Conservation (phyloP, 2,113 vertebrate genomes). For the Syngnathus typhle region DNA sequence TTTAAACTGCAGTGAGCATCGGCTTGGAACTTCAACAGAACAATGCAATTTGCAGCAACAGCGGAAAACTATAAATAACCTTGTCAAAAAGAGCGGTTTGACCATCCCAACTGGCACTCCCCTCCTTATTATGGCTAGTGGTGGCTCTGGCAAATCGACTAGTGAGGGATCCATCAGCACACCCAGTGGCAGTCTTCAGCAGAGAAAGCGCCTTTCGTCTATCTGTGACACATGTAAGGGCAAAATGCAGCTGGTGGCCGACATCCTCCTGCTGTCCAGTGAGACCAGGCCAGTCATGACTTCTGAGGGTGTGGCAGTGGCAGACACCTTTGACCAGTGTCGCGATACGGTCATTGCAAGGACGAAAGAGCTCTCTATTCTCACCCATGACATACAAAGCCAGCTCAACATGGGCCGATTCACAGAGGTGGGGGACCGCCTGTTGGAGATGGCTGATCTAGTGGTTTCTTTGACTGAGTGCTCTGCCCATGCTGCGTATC, state of each 20-base stretch:
- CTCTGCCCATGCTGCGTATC: constrained; percentile 91
- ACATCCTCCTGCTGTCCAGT: constrained; percentile 92
- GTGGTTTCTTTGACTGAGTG: constrained; percentile 93
- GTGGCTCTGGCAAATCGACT: constrained; percentile 84
- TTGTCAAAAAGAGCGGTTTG: constrained; percentile 38
- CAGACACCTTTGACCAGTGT: constrained; percentile 94
- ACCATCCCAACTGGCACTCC: constrained; percentile 31
- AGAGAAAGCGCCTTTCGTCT: constrained; percentile 84
- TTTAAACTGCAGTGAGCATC: constrained; percentile 17
- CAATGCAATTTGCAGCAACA: constrained; percentile 43
- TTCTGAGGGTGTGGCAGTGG: constrained; percentile 76
- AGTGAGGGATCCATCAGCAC: constrained; percentile 74
- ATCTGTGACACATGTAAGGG: constrained; percentile 90
- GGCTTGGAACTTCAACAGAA: constrained; percentile 48
- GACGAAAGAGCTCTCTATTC: constrained; percentile 96
- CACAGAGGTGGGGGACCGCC: constrained; percentile 85
- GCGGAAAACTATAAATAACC: constrained; percentile 36
- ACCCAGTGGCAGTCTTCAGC: constrained; percentile 71
- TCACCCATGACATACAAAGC: constrained; percentile 96
- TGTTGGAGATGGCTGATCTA: constrained; percentile 88
- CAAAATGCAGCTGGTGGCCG: constrained; percentile 98
- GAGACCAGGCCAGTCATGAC: constrained; percentile 88
- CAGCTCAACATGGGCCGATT: constrained; percentile 98
- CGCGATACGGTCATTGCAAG: constrained; percentile 95
- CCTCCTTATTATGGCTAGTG: constrained; percentile 83